phyloP scores from a whole-genome alignment of 2,888 invertebrate genomes.

The Pocota personata region DNA sequence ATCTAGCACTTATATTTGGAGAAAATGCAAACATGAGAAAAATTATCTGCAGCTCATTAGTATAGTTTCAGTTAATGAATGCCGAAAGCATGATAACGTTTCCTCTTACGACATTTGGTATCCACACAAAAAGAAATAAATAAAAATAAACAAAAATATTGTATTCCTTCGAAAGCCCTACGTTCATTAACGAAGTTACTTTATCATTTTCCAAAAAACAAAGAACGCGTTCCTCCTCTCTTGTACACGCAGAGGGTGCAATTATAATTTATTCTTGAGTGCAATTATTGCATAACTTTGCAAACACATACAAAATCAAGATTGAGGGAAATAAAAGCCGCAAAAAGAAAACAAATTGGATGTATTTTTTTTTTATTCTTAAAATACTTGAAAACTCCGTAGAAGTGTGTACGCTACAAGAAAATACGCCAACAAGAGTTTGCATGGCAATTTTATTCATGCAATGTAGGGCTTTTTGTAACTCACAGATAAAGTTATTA shows the following conservation, averaged over 20 bases:
- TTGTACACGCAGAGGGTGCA: background rate
- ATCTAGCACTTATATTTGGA: too few species aligned
- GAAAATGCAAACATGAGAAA: too few species aligned
- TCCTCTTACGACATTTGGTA: too few species aligned
- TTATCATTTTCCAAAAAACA: background rate
- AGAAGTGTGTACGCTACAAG: background rate
- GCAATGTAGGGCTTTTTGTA: background rate
- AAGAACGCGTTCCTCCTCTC: background rate
- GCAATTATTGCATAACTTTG: constrained; percentile 41
- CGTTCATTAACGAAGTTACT: constrained; percentile 12
- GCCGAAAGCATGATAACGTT: too few species aligned
- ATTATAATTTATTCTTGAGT: constrained; percentile 12
- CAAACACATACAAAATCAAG: constrained; percentile 23
- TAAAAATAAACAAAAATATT: too few species aligned
- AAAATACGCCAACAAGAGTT: background rate
- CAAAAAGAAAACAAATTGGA: constrained; percentile 23
- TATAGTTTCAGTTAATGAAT: too few species aligned
- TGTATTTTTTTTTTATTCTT: background rate
- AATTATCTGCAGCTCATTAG: too few species aligned
- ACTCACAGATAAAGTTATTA: background rate
- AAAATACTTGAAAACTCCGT: background rate
- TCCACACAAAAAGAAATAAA: background rate
- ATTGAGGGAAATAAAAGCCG: constrained; percentile 22
- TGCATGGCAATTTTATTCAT: constrained; percentile 3
- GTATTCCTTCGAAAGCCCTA: background rate